Percentiles rank a stretch among this genome's conserved stretches.
phyloP scores from a whole-genome alignment of 2,113 vertebrate species.

The Platycercus adscitus region DNA sequence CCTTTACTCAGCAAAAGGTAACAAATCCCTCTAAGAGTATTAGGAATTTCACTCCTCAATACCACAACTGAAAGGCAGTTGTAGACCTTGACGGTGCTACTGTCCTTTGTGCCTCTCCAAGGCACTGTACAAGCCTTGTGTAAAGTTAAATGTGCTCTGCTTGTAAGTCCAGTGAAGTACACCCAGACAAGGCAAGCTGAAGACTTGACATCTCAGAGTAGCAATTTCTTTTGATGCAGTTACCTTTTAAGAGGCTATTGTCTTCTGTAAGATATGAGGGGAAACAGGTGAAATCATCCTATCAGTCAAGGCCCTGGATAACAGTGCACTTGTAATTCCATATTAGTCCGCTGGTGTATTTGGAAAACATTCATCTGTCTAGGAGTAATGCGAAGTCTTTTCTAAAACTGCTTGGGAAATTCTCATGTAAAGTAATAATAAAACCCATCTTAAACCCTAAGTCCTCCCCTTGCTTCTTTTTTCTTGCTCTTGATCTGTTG shows the following conservation, averaged over 20 bases:
- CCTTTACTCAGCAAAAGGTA: neutral
- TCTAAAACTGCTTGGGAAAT: neutral
- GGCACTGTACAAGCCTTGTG: neutral
- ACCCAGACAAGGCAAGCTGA: neutral
- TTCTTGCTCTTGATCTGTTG: neutral
- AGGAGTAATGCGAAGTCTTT: neutral
- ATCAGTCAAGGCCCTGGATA: neutral
- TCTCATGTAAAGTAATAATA: neutral
- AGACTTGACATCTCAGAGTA: neutral
- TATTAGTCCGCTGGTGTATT: neutral
- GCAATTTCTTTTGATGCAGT: slow-evolving; percentile 20
- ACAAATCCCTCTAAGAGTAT: neutral
- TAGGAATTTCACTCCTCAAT: slow-evolving; percentile 5
- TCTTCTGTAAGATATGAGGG: neutral
- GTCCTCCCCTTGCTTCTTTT: neutral
- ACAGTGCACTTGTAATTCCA: neutral
- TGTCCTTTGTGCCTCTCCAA: slow-evolving; percentile 6
- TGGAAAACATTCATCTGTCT: neutral
- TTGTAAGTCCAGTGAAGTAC: neutral
- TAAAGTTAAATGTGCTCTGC: neutral
- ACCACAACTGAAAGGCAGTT: neutral
- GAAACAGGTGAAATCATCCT: neutral
- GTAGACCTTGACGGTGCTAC: neutral
- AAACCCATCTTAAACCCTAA: neutral
- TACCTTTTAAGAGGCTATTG: slow-evolving; percentile 18